Evolutionary conservation across 2,797 vertebrate genomes (phyloP).

Genomic region (Chelmon rostratus): DNA sequence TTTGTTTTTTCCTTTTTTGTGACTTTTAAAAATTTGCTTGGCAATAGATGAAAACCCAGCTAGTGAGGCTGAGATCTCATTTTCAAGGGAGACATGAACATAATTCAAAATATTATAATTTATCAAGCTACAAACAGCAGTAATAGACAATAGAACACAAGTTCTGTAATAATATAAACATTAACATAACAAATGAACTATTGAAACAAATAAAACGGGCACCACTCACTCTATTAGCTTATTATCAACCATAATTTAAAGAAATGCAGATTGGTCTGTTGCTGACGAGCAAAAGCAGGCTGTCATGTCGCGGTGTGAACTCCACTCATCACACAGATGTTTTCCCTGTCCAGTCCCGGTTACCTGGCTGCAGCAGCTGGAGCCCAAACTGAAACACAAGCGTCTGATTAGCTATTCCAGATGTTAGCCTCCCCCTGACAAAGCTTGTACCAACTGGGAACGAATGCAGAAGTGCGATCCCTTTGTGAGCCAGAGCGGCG

Average conservation of each 20-base stretch:
- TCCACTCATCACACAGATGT: constrained; percentile 42
- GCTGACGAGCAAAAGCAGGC: background rate
- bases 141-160: fast-evolving
- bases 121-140: background rate
- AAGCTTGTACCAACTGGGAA: constrained; percentile 14
- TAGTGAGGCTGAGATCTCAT: background rate
- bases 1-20: too few relatives aligned
- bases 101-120: background rate
- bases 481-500: background rate
- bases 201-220: background rate
- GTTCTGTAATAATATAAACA: too few relatives aligned
- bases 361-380: constrained; percentile 57
- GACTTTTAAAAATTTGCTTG: too few relatives aligned
- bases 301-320: background rate
- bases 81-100: background rate
- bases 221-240: background rate
- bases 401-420: constrained; percentile 47
- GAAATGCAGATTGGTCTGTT: too few relatives aligned
- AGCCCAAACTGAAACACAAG: constrained; percentile 28
- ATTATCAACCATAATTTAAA: too few relatives aligned
- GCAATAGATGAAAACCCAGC: background rate
- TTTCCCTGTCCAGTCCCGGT: constrained; percentile 34
- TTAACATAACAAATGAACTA: background rate
- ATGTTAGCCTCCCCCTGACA: constrained; percentile 49
- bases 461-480: background rate